Percentiles rank a stretch among this genome's conserved stretches.
These are phyloP conservation scores for Caprella mutica DNA, from an alignment of 2,888 invertebrate species.

Conservation along the genomic window DNA sequence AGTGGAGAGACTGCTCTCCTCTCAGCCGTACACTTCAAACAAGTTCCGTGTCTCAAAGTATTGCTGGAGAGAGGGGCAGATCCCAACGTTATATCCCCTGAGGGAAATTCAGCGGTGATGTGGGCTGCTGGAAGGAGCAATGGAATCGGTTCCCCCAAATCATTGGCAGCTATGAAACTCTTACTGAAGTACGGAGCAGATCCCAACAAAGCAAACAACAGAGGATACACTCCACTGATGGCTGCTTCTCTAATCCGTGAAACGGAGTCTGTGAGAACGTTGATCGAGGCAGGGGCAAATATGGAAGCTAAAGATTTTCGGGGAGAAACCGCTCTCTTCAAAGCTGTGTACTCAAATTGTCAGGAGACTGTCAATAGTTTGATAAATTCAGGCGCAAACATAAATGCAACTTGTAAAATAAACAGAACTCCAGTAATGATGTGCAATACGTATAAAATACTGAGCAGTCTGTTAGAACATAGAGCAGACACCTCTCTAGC, in stretches of 20 bases:
- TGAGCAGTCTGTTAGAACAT: constrained; percentile 11
- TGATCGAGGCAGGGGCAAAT: constrained; percentile 46
- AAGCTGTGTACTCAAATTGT: constrained; percentile 22
- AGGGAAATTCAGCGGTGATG: constrained; percentile 26
- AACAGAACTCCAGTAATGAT: constrained; percentile 22
- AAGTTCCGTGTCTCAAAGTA: constrained; percentile 48
- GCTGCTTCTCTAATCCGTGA: constrained; percentile 54
- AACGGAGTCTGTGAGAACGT: constrained; percentile 46
- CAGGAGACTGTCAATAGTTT: constrained; percentile 14
- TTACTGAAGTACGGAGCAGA: constrained; percentile 49
- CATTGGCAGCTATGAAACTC: constrained; percentile 39
- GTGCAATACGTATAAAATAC: constrained; percentile 12
- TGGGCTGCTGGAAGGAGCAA: constrained; percentile 33
- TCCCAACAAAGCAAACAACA: constrained; percentile 48
- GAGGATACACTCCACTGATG: constrained; percentile 51
- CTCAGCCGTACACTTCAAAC: constrained; percentile 47
- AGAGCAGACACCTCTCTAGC: constrained; percentile 12
- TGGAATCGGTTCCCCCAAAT: constrained; percentile 27
- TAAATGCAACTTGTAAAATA: constrained; percentile 10
- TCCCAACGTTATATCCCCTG: constrained; percentile 12
- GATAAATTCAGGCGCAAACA: constrained; percentile 11
- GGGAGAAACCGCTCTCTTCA: constrained; percentile 38
- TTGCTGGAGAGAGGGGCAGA: constrained; percentile 47
- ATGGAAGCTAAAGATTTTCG: constrained; percentile 48
- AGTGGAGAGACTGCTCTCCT: constrained; percentile 50